A percentile compares a stretch with the other conserved stretches of the same genome.
Conservation (phyloP, 2,888 invertebrate genomes). For the Ormyrus nitidulus region DNA sequence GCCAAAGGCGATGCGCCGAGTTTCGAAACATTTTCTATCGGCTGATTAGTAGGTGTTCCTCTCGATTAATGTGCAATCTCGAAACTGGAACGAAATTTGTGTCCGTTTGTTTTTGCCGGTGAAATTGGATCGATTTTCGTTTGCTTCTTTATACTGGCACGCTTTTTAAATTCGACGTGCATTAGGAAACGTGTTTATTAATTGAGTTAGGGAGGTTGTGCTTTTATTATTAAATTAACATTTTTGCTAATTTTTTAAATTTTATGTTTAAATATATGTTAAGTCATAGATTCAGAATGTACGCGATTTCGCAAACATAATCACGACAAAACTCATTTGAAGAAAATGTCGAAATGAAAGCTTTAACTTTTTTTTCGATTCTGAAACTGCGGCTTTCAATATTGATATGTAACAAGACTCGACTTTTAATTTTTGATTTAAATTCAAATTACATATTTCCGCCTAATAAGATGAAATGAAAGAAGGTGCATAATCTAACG, state of each 20-base stretch:
- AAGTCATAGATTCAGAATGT: too few species aligned
- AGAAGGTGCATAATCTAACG: neutral
- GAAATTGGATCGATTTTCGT: conserved; percentile 8
- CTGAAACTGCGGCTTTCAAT: conserved; percentile 20
- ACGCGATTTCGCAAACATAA: too few species aligned
- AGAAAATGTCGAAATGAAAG: neutral
- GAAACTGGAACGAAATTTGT: conserved; percentile 32
- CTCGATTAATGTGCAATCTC: conserved; percentile 14
- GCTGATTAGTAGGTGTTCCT: neutral
- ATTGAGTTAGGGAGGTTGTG: too few species aligned
- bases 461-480: neutral
- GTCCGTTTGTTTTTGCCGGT: neutral
- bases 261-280: too few species aligned
- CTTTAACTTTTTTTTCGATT: conserved; percentile 28
- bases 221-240: too few species aligned
- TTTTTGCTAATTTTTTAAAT: too few species aligned
- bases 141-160: too few species aligned
- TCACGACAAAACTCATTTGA: neutral
- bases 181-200: too few species aligned
- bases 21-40: conserved; percentile 24
- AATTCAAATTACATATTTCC: conserved; percentile 7
- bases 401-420: conserved; percentile 19
- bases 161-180: too few species aligned
- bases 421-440: conserved; percentile 27
- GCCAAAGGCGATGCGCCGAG: neutral